Evolutionary conservation across 1,140 invertebrate genomes (phyloP), one percentile per base, ranked within the genome.

Genomic region (Drosophila sechellia): DNA sequence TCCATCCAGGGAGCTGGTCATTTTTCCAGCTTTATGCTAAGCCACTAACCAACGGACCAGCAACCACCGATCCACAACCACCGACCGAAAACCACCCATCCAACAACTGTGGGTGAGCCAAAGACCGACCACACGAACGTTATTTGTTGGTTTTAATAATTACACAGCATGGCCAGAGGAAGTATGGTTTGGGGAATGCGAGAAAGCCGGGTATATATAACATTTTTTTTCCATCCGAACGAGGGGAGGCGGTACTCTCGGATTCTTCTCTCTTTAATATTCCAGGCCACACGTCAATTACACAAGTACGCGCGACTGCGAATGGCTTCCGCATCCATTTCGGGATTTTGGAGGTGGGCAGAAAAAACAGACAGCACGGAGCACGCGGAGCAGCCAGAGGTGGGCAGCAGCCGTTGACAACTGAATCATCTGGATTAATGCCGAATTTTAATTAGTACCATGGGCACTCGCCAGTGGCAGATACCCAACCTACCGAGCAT

Each of bases 121-220:
- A 68, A 46, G 52, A 68, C 60, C 61, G 34, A 63, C 84, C 84
- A 58, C 79, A 84, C 66, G 73, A 87, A 87, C 77, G 73, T 90
- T 90, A 90, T 90, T 90, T 90, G 87, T 90, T 90, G 87, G 87
- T 87, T 90, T 90, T 90, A 80, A 90, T 90, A 90, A 90, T 90
- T 90, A 90, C 85, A 83, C 69, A 89, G 72, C 79, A 63, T 37
- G 50, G 66, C 55, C 71, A 58, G 49, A 34, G 50, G 20, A 40
- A 61, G 43, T n/a, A 42, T 25, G 31, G 42, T 11, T 20, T 20
- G 42, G 15, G 52, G 49, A 37, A 63, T 64, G 64, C 15, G 8
- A 34, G 59, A 59, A 50, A 63, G 61, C 37, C 12, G 45, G 45
- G 39, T 64, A 46, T 48, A 39, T 39, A 39, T 31, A 31, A 31